A percentile compares a stretch with the other conserved stretches of the same genome.
These are phyloP conservation scores for Scytalopus superciliaris DNA, from an alignment of 2,113 vertebrate species.

Conservation along the genomic window DNA sequence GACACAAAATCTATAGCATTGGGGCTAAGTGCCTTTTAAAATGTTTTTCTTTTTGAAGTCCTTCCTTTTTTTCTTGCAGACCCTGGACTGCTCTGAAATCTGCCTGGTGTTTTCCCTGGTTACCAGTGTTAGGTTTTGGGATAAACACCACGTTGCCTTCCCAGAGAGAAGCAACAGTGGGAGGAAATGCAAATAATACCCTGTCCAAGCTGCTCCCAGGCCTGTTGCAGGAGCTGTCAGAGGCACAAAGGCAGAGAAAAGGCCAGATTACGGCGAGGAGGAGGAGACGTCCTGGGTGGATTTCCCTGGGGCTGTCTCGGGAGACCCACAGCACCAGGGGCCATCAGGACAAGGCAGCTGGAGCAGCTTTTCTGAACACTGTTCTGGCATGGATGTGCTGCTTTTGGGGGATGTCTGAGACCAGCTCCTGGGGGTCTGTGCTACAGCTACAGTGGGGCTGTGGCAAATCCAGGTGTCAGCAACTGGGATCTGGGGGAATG, in stretches of 20 bases:
- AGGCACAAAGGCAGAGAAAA: background rate
- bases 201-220: background rate
- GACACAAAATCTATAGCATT: background rate
- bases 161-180: background rate
- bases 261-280: background rate
- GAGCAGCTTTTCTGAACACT: background rate
- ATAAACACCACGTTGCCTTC: fast-evolving
- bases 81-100: background rate
- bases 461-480: background rate
- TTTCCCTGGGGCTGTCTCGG: background rate
- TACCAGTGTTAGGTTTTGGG: background rate
- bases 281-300: background rate
- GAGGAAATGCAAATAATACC: background rate
- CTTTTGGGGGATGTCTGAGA: background rate
- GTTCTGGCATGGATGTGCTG: background rate
- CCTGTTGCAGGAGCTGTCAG: background rate
- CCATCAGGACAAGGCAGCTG: background rate
- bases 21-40: background rate
- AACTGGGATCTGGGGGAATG: background rate
- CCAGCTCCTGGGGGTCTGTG: background rate
- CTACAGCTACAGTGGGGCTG: background rate
- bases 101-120: background rate
- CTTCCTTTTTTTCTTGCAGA: background rate
- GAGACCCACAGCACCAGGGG: background rate
- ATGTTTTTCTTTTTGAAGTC: background rate